Conservation (phyloP, 2,888 invertebrate species). For the Elysia crispata region DNA sequence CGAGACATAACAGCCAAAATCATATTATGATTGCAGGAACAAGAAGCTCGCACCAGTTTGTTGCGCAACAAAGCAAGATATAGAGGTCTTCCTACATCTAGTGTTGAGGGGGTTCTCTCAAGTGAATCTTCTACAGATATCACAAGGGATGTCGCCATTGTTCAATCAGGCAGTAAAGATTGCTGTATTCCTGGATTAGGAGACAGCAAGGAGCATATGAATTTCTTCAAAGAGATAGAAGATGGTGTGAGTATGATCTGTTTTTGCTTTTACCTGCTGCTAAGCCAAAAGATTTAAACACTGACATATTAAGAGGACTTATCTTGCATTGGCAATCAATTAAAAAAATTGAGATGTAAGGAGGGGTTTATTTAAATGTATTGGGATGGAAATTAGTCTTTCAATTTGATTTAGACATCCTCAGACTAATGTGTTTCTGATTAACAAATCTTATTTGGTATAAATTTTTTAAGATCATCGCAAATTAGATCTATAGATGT, state of each 20-base stretch:
- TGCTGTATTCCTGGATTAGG: conserved; percentile 76
- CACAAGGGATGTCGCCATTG: no score
- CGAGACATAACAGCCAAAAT: no score
- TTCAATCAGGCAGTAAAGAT: conserved; percentile 69
- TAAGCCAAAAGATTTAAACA: background rate
- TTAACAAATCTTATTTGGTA: no score
- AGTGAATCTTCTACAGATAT: background rate
- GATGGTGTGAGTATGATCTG: conserved; percentile 77
- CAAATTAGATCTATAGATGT: no score
- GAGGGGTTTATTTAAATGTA: no score
- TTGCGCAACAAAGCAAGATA: conserved; percentile 79
- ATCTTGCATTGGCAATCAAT: no score
- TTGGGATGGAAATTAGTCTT: no score
- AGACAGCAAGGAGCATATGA: conserved; percentile 82
- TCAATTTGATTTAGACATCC: no score
- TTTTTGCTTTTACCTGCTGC: background rate
- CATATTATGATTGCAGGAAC: conserved; percentile 82
- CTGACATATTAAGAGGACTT: no score
- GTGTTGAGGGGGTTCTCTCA: conserved; percentile 9
- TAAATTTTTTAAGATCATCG: no score
- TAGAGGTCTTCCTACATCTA: conserved; percentile 16
- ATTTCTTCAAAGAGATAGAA: conserved; percentile 92
- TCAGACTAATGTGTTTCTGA: no score
- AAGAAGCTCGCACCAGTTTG: conserved; percentile 88
- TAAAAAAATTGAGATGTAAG: no score